Conservation (phyloP, 2,797 vertebrate species). For the Notamacropus eugenii region DNA sequence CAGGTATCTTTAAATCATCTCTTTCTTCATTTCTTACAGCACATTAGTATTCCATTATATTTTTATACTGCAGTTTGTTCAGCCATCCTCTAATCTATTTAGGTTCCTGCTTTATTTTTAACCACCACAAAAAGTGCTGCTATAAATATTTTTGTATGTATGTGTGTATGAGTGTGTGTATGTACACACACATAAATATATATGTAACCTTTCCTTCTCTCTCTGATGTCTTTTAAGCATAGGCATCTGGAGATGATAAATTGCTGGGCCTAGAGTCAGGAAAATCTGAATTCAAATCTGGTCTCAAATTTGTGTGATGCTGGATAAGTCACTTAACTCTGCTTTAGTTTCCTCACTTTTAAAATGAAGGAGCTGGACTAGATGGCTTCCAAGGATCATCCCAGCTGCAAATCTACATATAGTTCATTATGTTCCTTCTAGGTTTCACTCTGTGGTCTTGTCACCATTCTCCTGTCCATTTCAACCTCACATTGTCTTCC, state of each 20-base stretch:
- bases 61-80: background rate
- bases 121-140: background rate
- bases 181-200: too few species aligned
- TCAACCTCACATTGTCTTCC: background rate
- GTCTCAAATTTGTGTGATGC: background rate
- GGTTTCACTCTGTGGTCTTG: background rate
- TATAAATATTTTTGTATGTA: background rate
- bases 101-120: background rate
- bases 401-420: background rate
- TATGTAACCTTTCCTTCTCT: background rate
- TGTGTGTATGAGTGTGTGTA: too few species aligned
- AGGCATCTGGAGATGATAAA: background rate
- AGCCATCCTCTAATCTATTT: background rate
- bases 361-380: background rate
- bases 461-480: background rate
- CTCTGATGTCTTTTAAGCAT: background rate
- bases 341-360: background rate
- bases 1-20: background rate
- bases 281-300: background rate
- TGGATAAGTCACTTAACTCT: background rate
- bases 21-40: background rate
- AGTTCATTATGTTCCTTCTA: background rate
- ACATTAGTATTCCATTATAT: background rate
- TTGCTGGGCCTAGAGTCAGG: background rate
- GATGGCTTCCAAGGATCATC: background rate